Evolutionary conservation across 2,113 vertebrate genomes (phyloP).

Genomic region (Ornithorhynchus anatinus): DNA sequence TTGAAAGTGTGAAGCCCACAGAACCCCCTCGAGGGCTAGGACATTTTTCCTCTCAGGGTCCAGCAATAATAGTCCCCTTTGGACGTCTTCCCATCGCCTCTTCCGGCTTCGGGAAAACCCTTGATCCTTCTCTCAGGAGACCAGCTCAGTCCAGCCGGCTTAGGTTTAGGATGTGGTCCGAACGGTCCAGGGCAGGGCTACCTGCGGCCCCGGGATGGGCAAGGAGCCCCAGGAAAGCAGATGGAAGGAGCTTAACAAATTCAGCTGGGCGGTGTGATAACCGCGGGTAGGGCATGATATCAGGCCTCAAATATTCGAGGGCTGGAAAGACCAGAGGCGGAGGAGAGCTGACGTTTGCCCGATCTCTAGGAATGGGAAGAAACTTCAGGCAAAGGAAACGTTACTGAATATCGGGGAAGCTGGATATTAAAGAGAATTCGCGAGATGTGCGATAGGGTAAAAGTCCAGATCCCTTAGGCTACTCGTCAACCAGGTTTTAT

Average conservation of each 20-base stretch:
- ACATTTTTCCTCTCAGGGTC: too few species aligned
- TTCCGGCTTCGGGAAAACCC: too few species aligned
- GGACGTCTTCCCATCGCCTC: too few species aligned
- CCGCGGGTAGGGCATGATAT: neutral
- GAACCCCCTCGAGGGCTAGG: too few species aligned
- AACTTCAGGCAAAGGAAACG: neutral
- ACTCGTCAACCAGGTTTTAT: neutral
- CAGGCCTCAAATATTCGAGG: slow-evolving; percentile 11
- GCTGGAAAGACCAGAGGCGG: neutral
- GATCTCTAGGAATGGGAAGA: neutral
- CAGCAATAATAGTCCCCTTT: too few species aligned
- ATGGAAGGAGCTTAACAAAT: slow-evolving; percentile 3
- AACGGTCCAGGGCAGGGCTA: too few species aligned
- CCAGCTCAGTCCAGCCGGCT: too few species aligned
- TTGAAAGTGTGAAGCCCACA: too few species aligned
- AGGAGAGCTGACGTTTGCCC: slow-evolving; percentile 1
- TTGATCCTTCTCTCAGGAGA: too few species aligned
- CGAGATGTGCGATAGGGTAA: neutral
- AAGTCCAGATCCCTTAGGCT: neutral
- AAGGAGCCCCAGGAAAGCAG: neutral
- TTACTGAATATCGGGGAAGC: neutral
- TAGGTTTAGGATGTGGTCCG: too few species aligned
- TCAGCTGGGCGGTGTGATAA: slow-evolving; percentile 1
- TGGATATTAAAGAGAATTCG: neutral
- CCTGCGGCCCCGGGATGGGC: neutral